Base-by-base conservation (phyloP, 2,113 vertebrate genomes). In the Monarcha castaneiventris region DNA sequence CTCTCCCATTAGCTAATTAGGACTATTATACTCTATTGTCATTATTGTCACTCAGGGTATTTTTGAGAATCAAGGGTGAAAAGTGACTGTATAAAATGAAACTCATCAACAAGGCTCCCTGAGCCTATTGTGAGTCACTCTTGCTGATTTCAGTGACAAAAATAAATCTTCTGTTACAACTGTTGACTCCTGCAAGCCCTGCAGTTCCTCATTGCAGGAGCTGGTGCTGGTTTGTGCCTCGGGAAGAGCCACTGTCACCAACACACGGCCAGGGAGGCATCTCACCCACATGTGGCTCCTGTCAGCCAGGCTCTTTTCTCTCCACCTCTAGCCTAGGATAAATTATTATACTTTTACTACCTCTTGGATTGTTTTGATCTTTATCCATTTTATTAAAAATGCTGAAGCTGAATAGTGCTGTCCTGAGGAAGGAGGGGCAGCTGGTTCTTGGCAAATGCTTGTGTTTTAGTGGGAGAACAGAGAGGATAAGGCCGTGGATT, bases 61-160 rank as follows among this genome's bases (percentile, higher is more conserved):
- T 96, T 94, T 91, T 97, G 87, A 87, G 93, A 91, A 61, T 82
- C 62, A 64, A 54, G 74, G 89, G 71, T 91, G 88, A 66, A 88
- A 90, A 93, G 90, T 69, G 83, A 73, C 79, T 76, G 78, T 25
- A 17, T 61, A 82, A 92, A 97, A 52, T 63, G 63, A 89, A 69
- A 78, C 37, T 90, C 89, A 86, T 93, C 90, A 95, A 1, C 5
- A 5, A 91, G 66, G 89, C 86, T 93, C 88, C 90, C 78, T 1
- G 9, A 73, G 85, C 82, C 26, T 82, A 4, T 49, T 64, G 56
- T 95, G 96, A 95, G 87, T 97, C 94, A 96, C 67, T 46, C 66
- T 54, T 7, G 26, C 74, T 72, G 74, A 46, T 93, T 93, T 54
- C 23, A 35, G 62, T 48, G 62, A 76, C 84, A 93, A 61, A 75